Conservation (phyloP, 2,888 invertebrate genomes). For the Drosophila robusta region DNA sequence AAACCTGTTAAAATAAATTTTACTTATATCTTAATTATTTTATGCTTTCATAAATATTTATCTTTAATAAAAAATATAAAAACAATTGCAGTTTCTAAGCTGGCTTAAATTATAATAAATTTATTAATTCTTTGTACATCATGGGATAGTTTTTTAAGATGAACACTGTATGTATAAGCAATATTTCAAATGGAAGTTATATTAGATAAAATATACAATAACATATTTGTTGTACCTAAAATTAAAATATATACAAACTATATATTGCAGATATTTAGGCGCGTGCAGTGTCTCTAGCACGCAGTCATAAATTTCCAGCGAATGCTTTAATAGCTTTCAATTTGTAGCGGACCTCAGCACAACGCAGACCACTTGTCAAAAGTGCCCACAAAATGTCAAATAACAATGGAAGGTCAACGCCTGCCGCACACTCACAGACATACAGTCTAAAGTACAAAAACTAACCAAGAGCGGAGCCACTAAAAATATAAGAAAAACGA, state of each 20-base stretch:
- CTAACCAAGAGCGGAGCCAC: conserved; percentile 36
- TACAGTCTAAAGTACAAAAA: conserved; percentile 26
- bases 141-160: too few relatives aligned
- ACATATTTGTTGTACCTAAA: too few relatives aligned
- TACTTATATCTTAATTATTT: too few relatives aligned
- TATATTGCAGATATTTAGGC: neutral
- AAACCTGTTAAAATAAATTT: neutral
- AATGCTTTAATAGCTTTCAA: conserved; percentile 41
- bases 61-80: too few relatives aligned
- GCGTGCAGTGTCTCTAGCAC: neutral
- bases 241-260: too few relatives aligned
- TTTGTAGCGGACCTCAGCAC: conserved; percentile 18
- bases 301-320: conserved; percentile 15
- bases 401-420: conserved; percentile 65
- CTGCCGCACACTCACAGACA: conserved; percentile 30
- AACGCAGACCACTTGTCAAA: conserved; percentile 28
- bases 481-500: conserved; percentile 24
- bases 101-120: too few relatives aligned
- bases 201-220: too few relatives aligned
- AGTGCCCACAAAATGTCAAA: conserved; percentile 57
- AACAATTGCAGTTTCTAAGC: too few relatives aligned
- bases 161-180: too few relatives aligned
- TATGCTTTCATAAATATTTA: neutral
- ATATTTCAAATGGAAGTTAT: too few relatives aligned
- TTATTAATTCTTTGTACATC: too few relatives aligned